Base-by-base conservation (phyloP, 2,888 invertebrate species). In the Ethmia dodecea region DNA sequence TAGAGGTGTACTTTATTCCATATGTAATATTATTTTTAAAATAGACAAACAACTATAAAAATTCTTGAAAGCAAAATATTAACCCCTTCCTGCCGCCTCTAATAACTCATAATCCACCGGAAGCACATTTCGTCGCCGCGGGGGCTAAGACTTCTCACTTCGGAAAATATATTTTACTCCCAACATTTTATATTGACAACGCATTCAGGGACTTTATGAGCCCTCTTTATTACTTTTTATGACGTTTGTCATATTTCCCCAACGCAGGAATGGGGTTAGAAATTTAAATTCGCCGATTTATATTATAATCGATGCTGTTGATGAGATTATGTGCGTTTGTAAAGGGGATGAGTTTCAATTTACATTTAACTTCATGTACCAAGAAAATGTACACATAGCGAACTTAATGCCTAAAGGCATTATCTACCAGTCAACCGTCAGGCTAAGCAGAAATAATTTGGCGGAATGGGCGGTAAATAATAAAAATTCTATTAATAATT, bases 281-380 rank as follows among this genome's bases (percentile, higher is more conserved):
- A 59, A 60, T 77, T 75, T 74, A 71, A 79, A 79, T 72, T 60
- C 59, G 47, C 49, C 77, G 74, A 81, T 81, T 76, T 77, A 77
- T 79, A 79, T 75, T 79, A 74, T 74, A 80, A 80, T 81, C 77
- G 76, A 76, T 73, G 63, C 32, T 27, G 26, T 9, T 16, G 16
- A 33, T 28, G 28, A 28, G 20, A 28, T 33, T 33, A 27, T 27
- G 12, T 3, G 27, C 14, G 24, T 30, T 18, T 13, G 10, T 10
- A 20, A 15, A 25, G 10, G 25, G 24, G 13, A 9, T 5, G 8
- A 4, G 22, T 31, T 24, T 16, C 29, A 29, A 13, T 28, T 28
- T 28, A 26, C 12, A 8, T 26, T 22, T n/a, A n/a, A n/a, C 22
- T 22, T 22, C 22, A n/a, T n/a, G n/a, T n/a, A n/a, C n/a, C n/a